A percentile compares a stretch with the other conserved stretches of the same genome.
Evolutionary conservation across 2,888 invertebrate species (phyloP).

Genomic region (Drosophila seclusa): DNA sequence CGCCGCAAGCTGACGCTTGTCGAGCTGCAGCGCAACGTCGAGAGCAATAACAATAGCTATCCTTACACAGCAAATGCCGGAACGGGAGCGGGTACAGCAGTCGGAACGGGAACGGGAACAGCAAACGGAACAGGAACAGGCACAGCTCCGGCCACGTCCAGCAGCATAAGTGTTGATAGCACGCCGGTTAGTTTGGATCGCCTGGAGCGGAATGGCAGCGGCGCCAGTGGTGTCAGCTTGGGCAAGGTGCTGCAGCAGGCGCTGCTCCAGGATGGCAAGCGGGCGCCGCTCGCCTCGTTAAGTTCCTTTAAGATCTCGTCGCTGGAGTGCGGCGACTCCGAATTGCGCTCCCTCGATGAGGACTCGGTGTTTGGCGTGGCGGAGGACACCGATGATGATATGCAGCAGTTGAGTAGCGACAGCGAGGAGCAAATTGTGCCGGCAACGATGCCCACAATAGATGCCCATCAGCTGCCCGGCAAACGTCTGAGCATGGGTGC

Average conservation of each 20-base stretch:
- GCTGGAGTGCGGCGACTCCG: constrained; percentile 89
- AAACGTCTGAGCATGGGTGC: constrained; percentile 74
- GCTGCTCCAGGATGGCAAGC: constrained; percentile 60
- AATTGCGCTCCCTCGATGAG: constrained; percentile 90
- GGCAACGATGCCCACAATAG: constrained; percentile 7
- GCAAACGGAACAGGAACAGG: constrained; percentile 58
- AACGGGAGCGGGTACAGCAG: constrained; percentile 45
- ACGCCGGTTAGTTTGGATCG: constrained; percentile 78
- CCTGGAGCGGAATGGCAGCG: constrained; percentile 70
- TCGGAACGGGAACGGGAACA: constrained; percentile 67
- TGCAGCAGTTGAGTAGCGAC: constrained; percentile 93
- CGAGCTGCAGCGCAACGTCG: constrained; percentile 75
- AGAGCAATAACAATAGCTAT: constrained; percentile 81
- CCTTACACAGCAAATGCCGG: constrained; percentile 71
- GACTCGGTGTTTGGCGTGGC: constrained; percentile 92
- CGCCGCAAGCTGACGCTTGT: constrained; percentile 81
- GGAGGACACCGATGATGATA: constrained; percentile 92
- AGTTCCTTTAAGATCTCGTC: constrained; percentile 91
- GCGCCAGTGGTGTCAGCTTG: constrained; percentile 71
- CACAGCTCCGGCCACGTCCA: constrained; percentile 64
- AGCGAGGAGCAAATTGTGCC: constrained; percentile 87
- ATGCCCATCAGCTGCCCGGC: constrained; percentile 43
- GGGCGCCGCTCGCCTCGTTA: constrained; percentile 92
- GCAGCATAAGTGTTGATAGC: constrained; percentile 82
- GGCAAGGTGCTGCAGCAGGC: constrained; percentile 84